Conservation (phyloP, 1,140 invertebrate species). For the Megalonaias nervosa region DNA sequence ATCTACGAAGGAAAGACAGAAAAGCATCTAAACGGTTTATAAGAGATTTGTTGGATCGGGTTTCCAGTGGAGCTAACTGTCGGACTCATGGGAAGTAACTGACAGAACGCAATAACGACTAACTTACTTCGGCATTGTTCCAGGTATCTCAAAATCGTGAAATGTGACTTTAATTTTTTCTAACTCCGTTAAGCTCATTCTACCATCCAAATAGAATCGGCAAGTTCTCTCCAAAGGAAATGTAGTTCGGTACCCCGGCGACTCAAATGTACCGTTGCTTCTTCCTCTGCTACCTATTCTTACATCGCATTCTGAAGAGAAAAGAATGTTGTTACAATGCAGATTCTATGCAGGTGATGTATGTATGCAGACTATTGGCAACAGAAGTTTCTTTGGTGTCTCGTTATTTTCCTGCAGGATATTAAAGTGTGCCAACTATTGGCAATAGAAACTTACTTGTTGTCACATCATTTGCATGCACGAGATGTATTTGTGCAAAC, state of each 20-base stretch:
- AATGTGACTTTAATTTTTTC: conserved; percentile 93
- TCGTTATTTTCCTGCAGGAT: too few species aligned
- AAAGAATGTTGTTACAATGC: background rate
- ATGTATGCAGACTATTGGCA: too few species aligned
- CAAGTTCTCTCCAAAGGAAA: conserved; percentile 96
- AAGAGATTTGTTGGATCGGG: background rate
- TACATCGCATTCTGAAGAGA: conserved; percentile 90
- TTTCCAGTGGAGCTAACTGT: background rate
- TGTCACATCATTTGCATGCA: too few species aligned
- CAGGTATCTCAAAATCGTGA: conserved; percentile 88
- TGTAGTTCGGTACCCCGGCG: conserved; percentile 95
- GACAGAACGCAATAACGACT: background rate
- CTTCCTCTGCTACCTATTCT: conserved; percentile 91
- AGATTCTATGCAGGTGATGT: too few species aligned
- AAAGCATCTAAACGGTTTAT: too few species aligned
- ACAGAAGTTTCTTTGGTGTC: too few species aligned
- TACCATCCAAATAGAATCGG: conserved; percentile 97
- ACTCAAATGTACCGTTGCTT: conserved; percentile 90
- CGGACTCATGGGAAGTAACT: background rate
- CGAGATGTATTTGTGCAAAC: too few species aligned
- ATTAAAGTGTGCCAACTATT: too few species aligned
- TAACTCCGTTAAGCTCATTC: conserved; percentile 94
- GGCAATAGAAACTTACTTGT: too few species aligned
- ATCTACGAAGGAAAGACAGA: too few species aligned
- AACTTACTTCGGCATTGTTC: conserved; percentile 37